These are phyloP conservation scores for Leptura quadrifasciata DNA, from an alignment of 2,888 invertebrate species.

Conservation along the genomic window DNA sequence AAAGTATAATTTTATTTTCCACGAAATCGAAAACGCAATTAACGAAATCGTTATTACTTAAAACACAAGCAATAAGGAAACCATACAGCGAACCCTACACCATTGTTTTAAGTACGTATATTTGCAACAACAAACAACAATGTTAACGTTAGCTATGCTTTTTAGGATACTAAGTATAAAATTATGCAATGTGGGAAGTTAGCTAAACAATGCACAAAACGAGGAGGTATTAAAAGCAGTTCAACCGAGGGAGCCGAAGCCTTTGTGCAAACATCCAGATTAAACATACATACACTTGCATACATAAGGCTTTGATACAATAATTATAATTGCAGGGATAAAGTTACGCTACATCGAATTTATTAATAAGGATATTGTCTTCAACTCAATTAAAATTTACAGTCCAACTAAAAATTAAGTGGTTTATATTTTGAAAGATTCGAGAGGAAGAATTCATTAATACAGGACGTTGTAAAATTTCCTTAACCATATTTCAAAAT, in stretches of 20 bases:
- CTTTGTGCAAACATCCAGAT: not conserved
- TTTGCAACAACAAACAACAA: conserved; percentile 13
- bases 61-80: not conserved
- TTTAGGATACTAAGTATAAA: conserved; percentile 50
- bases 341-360: not conserved
- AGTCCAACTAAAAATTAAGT: too few species aligned
- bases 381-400: too few species aligned
- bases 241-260: conserved; percentile 7
- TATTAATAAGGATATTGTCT: too few species aligned
- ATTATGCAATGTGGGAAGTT: conserved; percentile 56
- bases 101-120: conserved; percentile 28
- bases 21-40: not conserved
- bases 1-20: not conserved
- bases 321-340: conserved; percentile 13
- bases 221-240: conserved; percentile 28
- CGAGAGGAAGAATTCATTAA: too few species aligned
- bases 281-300: conserved; percentile 10
- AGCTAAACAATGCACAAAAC: conserved; percentile 35
- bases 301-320: conserved; percentile 1
- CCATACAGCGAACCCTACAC: conserved; percentile 2
- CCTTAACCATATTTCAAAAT: too few species aligned
- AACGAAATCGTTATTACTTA: not conserved
- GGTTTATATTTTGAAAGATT: too few species aligned
- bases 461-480: too few species aligned
- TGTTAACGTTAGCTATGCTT: conserved; percentile 44